Evolutionary conservation across 2,797 vertebrate species (phyloP).

Genomic region (Natrix natrix): DNA sequence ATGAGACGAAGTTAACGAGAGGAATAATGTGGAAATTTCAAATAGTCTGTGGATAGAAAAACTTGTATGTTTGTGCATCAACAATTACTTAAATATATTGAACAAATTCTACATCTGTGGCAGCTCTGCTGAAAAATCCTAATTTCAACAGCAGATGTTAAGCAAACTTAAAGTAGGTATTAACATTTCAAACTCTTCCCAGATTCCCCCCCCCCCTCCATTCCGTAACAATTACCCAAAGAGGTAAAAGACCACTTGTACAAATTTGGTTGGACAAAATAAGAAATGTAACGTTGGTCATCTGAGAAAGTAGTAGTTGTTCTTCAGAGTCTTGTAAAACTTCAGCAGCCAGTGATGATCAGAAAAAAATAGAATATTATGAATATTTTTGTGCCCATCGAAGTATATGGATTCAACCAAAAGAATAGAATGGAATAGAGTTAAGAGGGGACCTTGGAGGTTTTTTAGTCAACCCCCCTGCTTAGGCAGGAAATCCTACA

Average conservation of each 20-base stretch:
- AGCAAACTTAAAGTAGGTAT: not conserved
- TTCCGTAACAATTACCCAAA: not conserved
- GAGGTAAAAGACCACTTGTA: not conserved
- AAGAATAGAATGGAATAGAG: not conserved
- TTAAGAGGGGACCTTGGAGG: too few relatives aligned
- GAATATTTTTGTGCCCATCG: not conserved
- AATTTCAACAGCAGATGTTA: conserved; percentile 2
- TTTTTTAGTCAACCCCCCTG: too few relatives aligned
- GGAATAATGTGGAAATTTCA: not conserved
- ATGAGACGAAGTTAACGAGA: not conserved
- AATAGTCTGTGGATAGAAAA: too few relatives aligned
- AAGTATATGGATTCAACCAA: not conserved
- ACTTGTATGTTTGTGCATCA: not conserved
- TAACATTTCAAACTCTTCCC: not conserved
- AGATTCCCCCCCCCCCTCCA: not conserved
- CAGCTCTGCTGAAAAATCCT: not conserved
- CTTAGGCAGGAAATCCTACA: too few relatives aligned
- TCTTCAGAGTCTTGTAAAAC: not conserved
- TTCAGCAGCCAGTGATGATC: not conserved
- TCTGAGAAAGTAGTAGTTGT: not conserved
- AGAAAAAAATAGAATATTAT: not conserved
- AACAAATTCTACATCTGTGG: not conserved
- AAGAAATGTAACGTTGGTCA: not conserved
- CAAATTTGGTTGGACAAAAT: not conserved
- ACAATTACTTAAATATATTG: not conserved